phyloP scores from a whole-genome alignment of 2,113 vertebrate genomes.

The Platanista minor region DNA sequence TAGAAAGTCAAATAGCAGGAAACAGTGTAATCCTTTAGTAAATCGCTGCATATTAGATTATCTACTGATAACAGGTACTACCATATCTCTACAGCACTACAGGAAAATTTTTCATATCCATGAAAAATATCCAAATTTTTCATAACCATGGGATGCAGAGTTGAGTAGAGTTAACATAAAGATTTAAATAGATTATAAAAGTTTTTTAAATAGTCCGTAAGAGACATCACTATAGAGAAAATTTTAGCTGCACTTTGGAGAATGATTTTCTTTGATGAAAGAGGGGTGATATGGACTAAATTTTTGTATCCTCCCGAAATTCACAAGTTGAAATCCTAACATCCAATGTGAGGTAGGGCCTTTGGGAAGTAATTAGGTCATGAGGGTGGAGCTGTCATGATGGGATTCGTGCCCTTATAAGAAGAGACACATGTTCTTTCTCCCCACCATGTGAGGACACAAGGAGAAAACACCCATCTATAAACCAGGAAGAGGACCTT shows the following conservation, averaged over 20 bases:
- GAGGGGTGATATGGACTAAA: background rate
- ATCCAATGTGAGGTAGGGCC: background rate
- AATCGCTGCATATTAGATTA: background rate
- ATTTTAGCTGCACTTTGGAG: background rate
- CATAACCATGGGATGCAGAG: background rate
- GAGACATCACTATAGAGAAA: background rate
- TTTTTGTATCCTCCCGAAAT: background rate
- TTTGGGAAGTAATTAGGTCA: background rate
- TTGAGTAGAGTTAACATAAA: background rate
- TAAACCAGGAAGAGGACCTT: background rate
- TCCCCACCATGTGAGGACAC: background rate
- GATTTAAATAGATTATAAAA: background rate
- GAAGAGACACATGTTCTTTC: background rate
- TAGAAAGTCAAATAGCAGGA: background rate
- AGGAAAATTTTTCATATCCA: background rate
- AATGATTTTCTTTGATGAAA: background rate
- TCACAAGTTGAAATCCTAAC: background rate
- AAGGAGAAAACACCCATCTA: background rate
- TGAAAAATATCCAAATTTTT: background rate
- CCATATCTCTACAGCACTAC: background rate
- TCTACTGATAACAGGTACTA: background rate
- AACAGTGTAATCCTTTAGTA: background rate
- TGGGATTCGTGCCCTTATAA: background rate
- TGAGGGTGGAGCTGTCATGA: background rate
- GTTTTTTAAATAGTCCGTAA: background rate